These are phyloP conservation scores for Entomobrya multifasciata DNA, from an alignment of 2,888 invertebrate genomes.

Conservation along the genomic window DNA sequence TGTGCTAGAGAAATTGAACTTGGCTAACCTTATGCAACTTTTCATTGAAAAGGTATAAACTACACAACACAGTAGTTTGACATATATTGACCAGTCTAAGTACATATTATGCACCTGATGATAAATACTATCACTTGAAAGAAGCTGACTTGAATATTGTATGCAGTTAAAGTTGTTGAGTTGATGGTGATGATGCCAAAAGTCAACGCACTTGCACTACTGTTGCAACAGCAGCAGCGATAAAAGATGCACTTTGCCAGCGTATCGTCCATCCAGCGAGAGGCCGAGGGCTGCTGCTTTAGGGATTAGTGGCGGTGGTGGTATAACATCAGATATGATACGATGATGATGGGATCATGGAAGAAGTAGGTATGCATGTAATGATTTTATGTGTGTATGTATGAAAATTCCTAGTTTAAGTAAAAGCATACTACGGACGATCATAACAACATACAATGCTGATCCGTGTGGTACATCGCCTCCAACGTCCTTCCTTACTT, in stretches of 20 bases:
- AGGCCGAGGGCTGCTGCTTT: slow-evolving; percentile 58
- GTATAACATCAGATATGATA: slow-evolving; percentile 6
- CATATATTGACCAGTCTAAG: no score
- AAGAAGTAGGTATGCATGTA: not conserved
- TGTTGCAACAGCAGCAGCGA: slow-evolving; percentile 7
- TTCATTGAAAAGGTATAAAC: no score
- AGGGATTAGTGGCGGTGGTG: slow-evolving; percentile 51
- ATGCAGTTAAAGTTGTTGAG: not conserved
- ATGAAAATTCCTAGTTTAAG: not conserved
- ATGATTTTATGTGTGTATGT: not conserved
- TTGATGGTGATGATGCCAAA: slow-evolving; percentile 29
- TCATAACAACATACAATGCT: not conserved
- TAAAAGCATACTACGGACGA: no score
- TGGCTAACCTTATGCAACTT: not conserved
- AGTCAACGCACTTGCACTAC: slow-evolving; percentile 57
- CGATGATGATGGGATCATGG: not conserved
- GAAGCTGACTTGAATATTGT: not conserved
- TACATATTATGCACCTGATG: not conserved
- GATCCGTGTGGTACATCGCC: not conserved
- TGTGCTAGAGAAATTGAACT: not conserved
- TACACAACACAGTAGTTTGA: no score
- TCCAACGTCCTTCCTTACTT: slow-evolving; percentile 26
- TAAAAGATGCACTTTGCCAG: slow-evolving; percentile 46
- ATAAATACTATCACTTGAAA: no score
- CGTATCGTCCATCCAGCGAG: slow-evolving; percentile 31